These are phyloP conservation scores for Drosophila testacea DNA, from an alignment of 2,888 invertebrate species.

Conservation along the genomic window DNA sequence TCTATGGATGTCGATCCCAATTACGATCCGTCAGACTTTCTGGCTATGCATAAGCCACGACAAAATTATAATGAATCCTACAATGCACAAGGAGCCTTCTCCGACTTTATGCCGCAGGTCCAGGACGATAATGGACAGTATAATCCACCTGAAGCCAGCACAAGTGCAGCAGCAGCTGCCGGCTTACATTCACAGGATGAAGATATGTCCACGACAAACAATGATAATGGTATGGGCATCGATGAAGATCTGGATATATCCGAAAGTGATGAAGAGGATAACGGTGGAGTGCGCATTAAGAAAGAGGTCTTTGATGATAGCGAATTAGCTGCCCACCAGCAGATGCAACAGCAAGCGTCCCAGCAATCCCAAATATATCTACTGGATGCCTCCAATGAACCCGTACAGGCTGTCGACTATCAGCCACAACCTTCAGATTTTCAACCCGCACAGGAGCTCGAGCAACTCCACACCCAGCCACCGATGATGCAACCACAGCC, in stretches of 20 bases:
- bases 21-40: conserved; percentile 94
- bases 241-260: conserved; percentile 91
- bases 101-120: conserved; percentile 67
- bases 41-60: conserved; percentile 86
- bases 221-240: conserved; percentile 88
- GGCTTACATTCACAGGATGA: conserved; percentile 41
- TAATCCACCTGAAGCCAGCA: conserved; percentile 55
- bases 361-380: conserved; percentile 59
- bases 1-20: conserved; percentile 92
- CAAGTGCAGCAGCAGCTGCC: conserved; percentile 56
- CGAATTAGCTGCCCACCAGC: conserved; percentile 33
- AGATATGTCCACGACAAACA: conserved; percentile 80
- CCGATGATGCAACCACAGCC: conserved; percentile 33
- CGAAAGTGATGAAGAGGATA: conserved; percentile 89
- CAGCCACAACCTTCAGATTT: conserved; percentile 41
- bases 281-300: conserved; percentile 67
- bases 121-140: conserved; percentile 71
- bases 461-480: conserved; percentile 47
- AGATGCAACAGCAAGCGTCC: conserved; percentile 19
- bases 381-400: conserved; percentile 60
- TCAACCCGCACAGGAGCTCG: conserved; percentile 32
- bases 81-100: conserved; percentile 50
- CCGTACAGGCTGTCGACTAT: conserved; percentile 43
- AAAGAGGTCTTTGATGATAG: conserved; percentile 66
- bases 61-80: conserved; percentile 51